Evolutionary conservation across 1,140 invertebrate species (phyloP).

Genomic region (Zaprionus ornatus): DNA sequence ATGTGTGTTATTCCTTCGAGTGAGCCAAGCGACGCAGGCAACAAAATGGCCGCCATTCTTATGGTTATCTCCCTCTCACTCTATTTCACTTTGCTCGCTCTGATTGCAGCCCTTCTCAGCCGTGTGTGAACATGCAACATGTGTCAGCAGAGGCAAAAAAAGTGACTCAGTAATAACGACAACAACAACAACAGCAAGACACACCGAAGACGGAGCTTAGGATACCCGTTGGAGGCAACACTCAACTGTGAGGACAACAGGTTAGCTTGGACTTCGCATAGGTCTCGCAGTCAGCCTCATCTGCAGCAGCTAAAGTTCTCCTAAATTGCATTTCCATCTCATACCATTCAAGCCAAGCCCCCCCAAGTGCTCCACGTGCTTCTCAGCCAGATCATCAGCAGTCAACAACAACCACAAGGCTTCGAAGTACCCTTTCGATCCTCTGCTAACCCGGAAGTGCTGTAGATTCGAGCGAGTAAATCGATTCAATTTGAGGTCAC

Average conservation of each 20-base stretch:
- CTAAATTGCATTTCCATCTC: neutral
- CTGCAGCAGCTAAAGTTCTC: neutral
- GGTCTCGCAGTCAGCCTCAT: neutral
- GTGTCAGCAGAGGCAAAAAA: neutral
- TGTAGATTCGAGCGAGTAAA: neutral
- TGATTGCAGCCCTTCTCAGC: too few species aligned
- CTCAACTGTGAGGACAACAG: neutral
- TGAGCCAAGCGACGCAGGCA: neutral
- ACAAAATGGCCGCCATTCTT: conserved; percentile 9
- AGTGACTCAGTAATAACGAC: neutral
- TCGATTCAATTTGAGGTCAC: neutral
- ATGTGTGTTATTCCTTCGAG: neutral
- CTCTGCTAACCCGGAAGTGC: neutral
- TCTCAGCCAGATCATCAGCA: neutral
- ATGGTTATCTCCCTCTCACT: neutral
- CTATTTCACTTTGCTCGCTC: conserved; percentile 11
- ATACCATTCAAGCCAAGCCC: neutral
- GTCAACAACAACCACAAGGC: neutral
- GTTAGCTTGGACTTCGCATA: neutral
- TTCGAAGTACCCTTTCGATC: neutral
- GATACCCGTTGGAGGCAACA: neutral
- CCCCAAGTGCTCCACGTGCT: too few species aligned
- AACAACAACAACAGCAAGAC: neutral
- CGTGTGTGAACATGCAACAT: conserved; percentile 21
- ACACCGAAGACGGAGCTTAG: neutral